Evolutionary conservation across 2,113 vertebrate genomes (phyloP), one percentile per base, ranked within the genome.

Genomic region (Rhinopomastus cyanomelas): DNA sequence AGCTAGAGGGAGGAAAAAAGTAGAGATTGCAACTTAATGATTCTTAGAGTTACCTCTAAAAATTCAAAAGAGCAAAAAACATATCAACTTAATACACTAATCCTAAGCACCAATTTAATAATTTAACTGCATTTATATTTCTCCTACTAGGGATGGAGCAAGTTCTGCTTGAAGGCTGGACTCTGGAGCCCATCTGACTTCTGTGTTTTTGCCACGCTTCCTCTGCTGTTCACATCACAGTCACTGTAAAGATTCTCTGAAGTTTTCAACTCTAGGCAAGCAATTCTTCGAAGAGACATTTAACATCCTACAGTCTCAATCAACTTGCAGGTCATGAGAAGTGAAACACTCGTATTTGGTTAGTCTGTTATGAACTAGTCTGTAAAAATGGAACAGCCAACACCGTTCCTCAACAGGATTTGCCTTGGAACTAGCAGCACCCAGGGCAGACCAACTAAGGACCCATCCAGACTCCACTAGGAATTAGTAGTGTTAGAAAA

Each of bases 101-200:
- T 94, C 90, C 97, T 96, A 98, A 98, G 97, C 97, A 98, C 97
- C 97, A 97, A 96, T 97, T 97, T 89, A 92, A 96, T 96, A 93
- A 94, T 81, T 97, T 96, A 92, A 94, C 79, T 94, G 61, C 84
- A 89, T 95, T 95, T 90, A 52, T 96, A 94, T 85, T 95, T 96
- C 76, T 94, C 73, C 74, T 96, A 52, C 80, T 84, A 84, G 17
- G 57, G 93, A 94, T 94, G 93, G 79, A 95, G 91, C 81, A 92
- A 92, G 69, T 90, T 93, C 90, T 89, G 78, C 74, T 67, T 91
- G 93, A 95, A 94, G 90, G 95, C 94, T 93, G 86, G 96, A 95
- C 92, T 92, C 91, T 89, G 91, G 88, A 90, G 89, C 88, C 62
- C 66, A 93, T 85, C 91, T 95, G 88, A 95, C 67, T 91, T 95